Evolutionary conservation across 1,140 invertebrate species (phyloP).

Genomic region (Diplogasteroides magnus): DNA sequence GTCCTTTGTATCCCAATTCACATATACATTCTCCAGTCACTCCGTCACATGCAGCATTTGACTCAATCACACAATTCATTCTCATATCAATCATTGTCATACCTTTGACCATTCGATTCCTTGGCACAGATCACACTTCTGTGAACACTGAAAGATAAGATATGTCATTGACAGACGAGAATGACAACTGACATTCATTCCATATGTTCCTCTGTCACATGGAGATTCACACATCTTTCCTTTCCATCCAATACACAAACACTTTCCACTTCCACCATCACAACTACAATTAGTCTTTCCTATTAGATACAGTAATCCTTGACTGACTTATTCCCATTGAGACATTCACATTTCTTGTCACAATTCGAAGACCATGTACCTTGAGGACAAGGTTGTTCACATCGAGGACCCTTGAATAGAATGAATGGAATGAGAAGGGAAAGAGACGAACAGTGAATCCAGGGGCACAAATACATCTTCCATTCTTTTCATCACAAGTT

Average conservation of each 20-base stretch:
- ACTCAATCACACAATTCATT: constrained; percentile 2
- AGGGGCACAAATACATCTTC: constrained; percentile 75
- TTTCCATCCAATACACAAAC: constrained; percentile 77
- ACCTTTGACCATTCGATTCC: constrained; percentile 32
- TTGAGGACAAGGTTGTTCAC: not conserved
- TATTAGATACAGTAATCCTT: too few species aligned
- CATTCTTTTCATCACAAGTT: constrained; percentile 72
- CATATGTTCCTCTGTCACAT: constrained; percentile 57
- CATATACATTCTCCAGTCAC: constrained; percentile 52
- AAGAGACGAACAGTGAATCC: constrained; percentile 67
- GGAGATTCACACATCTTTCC: constrained; percentile 65
- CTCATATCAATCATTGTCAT: not conserved
- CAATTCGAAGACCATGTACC: constrained; percentile 62
- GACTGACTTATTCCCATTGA: not conserved
- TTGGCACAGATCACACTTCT: constrained; percentile 65
- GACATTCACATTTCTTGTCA: constrained; percentile 64
- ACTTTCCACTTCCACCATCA: constrained; percentile 71
- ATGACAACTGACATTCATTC: constrained; percentile 53
- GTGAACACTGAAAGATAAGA: constrained; percentile 24
- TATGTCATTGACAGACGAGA: too few species aligned
- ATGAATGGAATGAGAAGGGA: not conserved
- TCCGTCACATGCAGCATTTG: constrained; percentile 60
- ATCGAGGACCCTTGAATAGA: constrained; percentile 58
- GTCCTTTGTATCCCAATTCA: constrained; percentile 44
- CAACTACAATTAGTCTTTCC: constrained; percentile 61